A percentile compares a stretch with the other conserved stretches of the same genome.
phyloP scores from a whole-genome alignment of 2,113 vertebrate genomes.

The Psittacus erithacus region DNA sequence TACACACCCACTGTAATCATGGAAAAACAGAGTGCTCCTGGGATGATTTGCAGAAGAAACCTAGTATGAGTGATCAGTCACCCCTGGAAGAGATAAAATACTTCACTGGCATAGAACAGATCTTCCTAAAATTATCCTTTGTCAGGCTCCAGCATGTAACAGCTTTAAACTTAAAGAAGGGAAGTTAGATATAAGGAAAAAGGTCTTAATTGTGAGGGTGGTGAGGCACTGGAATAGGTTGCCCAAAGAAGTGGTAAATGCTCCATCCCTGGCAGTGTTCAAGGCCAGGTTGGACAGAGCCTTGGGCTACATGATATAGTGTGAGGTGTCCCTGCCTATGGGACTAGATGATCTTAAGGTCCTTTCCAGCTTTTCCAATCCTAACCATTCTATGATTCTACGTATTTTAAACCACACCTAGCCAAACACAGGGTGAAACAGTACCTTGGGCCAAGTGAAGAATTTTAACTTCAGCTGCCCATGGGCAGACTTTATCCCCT shows the following conservation, averaged over 20 bases:
- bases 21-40: not conserved
- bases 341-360: not conserved
- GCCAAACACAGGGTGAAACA: not conserved
- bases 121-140: not conserved
- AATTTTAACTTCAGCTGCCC: not conserved
- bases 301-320: not conserved
- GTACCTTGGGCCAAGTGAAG: not conserved
- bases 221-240: not conserved
- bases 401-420: not conserved
- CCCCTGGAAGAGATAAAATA: not conserved
- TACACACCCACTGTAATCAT: fast-evolving
- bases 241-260: too few species aligned
- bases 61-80: not conserved
- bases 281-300: not conserved
- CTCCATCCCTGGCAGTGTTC: too few species aligned
- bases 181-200: not conserved
- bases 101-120: not conserved
- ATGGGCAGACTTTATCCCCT: not conserved
- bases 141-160: not conserved
- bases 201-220: not conserved
- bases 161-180: not conserved
- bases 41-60: not conserved
- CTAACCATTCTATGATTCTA: not conserved
- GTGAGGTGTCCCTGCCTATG: not conserved
- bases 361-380: not conserved